Conservation (phyloP, 2,113 vertebrate genomes). For the Artemisiospiza belli region DNA sequence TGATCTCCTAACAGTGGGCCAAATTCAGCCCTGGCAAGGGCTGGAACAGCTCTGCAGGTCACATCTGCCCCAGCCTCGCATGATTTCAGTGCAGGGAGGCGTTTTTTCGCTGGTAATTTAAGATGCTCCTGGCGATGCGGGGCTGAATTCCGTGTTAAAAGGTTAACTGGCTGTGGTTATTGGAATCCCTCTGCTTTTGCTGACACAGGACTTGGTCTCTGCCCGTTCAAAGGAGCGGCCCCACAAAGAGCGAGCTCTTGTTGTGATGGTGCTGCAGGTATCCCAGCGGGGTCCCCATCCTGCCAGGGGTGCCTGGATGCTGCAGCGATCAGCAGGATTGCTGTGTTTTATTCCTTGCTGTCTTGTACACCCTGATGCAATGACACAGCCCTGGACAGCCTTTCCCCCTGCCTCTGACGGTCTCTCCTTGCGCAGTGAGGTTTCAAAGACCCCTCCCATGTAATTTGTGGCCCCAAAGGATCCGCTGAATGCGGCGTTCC, state of each 20-base stretch:
- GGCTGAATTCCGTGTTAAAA: background rate
- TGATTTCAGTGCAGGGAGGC: background rate
- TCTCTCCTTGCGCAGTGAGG: background rate
- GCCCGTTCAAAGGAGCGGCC: background rate
- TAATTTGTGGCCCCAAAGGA: background rate
- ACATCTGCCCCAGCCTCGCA: fast-evolving
- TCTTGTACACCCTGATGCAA: background rate
- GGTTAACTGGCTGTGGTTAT: constrained; percentile 13
- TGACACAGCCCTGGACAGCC: fast-evolving
- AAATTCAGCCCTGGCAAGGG: background rate
- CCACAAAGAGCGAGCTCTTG: background rate
- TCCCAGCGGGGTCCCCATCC: background rate
- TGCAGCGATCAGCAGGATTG: background rate
- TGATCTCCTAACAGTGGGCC: background rate
- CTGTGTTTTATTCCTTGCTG: fast-evolving
- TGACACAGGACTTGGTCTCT: background rate
- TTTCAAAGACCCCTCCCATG: background rate
- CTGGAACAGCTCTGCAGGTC: background rate
- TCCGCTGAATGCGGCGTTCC: background rate
- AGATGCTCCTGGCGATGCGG: background rate
- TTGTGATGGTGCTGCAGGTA: background rate
- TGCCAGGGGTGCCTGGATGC: background rate
- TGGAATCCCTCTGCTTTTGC: constrained; percentile 33
- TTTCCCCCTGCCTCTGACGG: too few relatives aligned
- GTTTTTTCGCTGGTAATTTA: background rate